Percentiles rank a stretch among this genome's conserved stretches.
These are phyloP conservation scores for Paralichthys olivaceus DNA, from an alignment of 2,113 vertebrate species.

Conservation along the genomic window DNA sequence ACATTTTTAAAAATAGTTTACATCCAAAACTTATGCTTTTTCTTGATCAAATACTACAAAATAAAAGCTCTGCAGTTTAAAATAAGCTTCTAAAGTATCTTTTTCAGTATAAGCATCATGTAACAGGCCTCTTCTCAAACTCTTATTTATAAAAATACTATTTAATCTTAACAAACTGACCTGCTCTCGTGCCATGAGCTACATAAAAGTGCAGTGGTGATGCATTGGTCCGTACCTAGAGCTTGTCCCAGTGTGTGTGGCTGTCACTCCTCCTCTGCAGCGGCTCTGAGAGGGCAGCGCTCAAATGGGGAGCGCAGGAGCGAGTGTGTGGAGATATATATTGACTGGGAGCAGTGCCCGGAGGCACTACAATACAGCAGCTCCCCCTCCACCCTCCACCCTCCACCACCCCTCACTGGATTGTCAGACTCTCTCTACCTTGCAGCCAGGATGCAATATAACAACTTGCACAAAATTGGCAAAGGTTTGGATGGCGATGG, in stretches of 20 bases:
- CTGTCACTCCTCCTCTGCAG: slow-evolving; percentile 68
- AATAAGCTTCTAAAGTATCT: neutral
- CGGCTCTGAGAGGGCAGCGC: slow-evolving; percentile 62
- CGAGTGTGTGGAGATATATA: slow-evolving; percentile 78
- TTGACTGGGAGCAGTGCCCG: slow-evolving; percentile 81
- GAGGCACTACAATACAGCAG: slow-evolving; percentile 78
- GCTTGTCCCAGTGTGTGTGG: slow-evolving; percentile 60
- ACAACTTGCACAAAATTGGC: slow-evolving; percentile 50
- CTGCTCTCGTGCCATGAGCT: neutral
- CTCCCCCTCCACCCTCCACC: slow-evolving; percentile 28
- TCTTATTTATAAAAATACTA: neutral
- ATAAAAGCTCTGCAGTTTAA: neutral
- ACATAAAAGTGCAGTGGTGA: slow-evolving; percentile 4
- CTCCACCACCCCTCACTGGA: slow-evolving; percentile 18
- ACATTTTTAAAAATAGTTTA: neutral
- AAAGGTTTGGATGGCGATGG: slow-evolving; percentile 39
- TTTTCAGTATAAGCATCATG: neutral
- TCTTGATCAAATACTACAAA: neutral
- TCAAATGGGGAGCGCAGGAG: slow-evolving; percentile 78
- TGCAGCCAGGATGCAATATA: slow-evolving; percentile 63
- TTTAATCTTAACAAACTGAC: slow-evolving; percentile 2
- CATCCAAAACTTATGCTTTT: neutral
- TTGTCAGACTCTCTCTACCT: slow-evolving; percentile 74
- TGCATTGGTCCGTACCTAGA: slow-evolving; percentile 42
- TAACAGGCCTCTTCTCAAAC: slow-evolving; percentile 19